phyloP scores from a whole-genome alignment of 64 coral and sea anemone genomes.

The Astreopora myriophthalma region DNA sequence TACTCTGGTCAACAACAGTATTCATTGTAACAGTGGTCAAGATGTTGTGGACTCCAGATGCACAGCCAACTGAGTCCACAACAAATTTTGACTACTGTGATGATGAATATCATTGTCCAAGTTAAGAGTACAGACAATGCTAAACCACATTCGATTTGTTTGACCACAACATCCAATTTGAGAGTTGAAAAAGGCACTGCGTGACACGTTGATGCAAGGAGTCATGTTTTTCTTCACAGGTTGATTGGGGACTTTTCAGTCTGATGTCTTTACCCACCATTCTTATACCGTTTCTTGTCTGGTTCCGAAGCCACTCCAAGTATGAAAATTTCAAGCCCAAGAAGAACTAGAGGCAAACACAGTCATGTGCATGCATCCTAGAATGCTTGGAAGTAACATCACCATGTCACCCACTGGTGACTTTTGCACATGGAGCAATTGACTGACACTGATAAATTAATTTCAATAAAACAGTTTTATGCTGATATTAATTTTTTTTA shows the following conservation, averaged over 20 bases:
- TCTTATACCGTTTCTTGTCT: slow-evolving; percentile 88
- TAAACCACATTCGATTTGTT: too few relatives aligned
- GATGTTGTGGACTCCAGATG: too few relatives aligned
- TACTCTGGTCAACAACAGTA: too few relatives aligned
- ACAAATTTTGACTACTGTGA: too few relatives aligned
- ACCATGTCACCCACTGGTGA: background rate
- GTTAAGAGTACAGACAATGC: too few relatives aligned
- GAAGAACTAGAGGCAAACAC: slow-evolving; percentile 66
- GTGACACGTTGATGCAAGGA: too few relatives aligned
- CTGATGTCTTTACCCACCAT: slow-evolving; percentile 95
- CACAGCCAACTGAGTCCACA: too few relatives aligned
- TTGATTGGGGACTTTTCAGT: slow-evolving; percentile 97
- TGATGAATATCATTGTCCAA: too few relatives aligned
- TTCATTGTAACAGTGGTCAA: too few relatives aligned
- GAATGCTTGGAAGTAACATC: background rate
- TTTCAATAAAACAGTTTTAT: slow-evolving; percentile 37
- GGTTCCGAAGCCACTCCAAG: slow-evolving; percentile 92
- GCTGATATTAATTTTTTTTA: background rate
- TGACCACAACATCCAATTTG: too few relatives aligned
- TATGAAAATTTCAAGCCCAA: slow-evolving; percentile 95
- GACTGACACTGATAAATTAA: background rate
- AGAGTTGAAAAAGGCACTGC: too few relatives aligned
- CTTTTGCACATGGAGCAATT: background rate
- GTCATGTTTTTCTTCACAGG: slow-evolving; percentile 66
- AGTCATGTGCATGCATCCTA: background rate